These are phyloP conservation scores for Scaptomyza pallida DNA, from an alignment of 1,140 invertebrate genomes.

Conservation along the genomic window DNA sequence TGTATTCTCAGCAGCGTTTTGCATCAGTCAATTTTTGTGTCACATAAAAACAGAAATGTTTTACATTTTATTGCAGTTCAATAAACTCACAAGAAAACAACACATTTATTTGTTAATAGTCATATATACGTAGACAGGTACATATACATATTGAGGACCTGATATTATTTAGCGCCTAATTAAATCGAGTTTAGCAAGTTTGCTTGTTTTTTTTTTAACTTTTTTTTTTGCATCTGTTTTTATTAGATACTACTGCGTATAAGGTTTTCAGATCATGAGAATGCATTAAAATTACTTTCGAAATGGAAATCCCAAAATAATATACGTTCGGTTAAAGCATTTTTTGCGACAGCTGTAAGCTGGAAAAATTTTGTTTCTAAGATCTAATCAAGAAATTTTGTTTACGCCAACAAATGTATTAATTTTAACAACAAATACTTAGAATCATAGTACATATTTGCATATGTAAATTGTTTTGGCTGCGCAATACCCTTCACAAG, in stretches of 20 bases:
- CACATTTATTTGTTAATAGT: slow-evolving; percentile 14
- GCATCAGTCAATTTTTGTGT: not conserved
- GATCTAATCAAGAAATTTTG: too few species aligned
- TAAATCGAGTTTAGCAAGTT: slow-evolving; percentile 72
- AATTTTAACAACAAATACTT: too few species aligned
- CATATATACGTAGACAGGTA: slow-evolving; percentile 7
- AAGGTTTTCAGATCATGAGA: not conserved
- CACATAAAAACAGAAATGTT: slow-evolving; percentile 4
- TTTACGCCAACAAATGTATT: too few species aligned
- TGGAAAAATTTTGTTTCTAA: too few species aligned
- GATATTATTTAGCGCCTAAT: slow-evolving; percentile 58
- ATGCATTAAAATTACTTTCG: too few species aligned
- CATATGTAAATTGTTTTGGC: too few species aligned
- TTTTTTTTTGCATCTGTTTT: slow-evolving; percentile 9
- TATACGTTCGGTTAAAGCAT: too few species aligned
- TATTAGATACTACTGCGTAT: slow-evolving; percentile 40
- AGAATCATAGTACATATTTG: too few species aligned
- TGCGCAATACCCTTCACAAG: too few species aligned
- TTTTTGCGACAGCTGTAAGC: too few species aligned
- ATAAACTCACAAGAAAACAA: slow-evolving; percentile 29
- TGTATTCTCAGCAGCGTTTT: not conserved
- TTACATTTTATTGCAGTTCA: slow-evolving; percentile 28
- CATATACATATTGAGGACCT: slow-evolving; percentile 19
- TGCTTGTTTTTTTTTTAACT: slow-evolving; percentile 13
- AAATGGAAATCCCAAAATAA: too few species aligned